These are phyloP conservation scores for Cacoxenus indagator DNA, from an alignment of 2,888 invertebrate species.

Conservation along the genomic window DNA sequence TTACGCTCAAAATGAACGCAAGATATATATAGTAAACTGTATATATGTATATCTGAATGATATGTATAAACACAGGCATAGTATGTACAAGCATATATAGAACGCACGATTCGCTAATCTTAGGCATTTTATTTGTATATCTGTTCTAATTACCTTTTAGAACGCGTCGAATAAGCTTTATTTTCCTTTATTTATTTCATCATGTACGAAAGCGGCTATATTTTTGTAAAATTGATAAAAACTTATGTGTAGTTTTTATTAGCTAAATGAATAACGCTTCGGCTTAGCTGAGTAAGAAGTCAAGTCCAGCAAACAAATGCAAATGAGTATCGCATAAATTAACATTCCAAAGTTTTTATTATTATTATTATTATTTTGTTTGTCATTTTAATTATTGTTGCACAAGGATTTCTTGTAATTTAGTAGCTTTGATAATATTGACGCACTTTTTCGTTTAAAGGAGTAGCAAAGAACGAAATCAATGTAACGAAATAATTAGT, in stretches of 20 bases:
- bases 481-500: constrained; percentile 44
- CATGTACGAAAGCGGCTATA: background rate
- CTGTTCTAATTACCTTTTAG: background rate
- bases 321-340: background rate
- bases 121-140: background rate
- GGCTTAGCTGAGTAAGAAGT: background rate
- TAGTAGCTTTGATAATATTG: background rate
- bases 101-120: background rate
- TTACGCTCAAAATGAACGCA: constrained; percentile 7
- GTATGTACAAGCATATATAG: background rate
- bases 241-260: background rate
- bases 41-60: constrained; percentile 8
- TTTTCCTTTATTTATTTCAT: background rate
- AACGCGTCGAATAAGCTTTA: background rate
- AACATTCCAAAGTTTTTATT: constrained; percentile 17
- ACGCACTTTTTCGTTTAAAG: background rate
- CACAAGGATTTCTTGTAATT: background rate
- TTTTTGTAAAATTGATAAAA: background rate
- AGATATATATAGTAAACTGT: background rate
- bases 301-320: background rate
- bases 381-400: background rate
- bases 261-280: background rate
- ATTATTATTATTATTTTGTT: background rate
- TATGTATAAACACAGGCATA: background rate
- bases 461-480: constrained; percentile 36